Evolutionary conservation across 2,797 vertebrate genomes (phyloP).

Genomic region (Semotilus atromaculatus): DNA sequence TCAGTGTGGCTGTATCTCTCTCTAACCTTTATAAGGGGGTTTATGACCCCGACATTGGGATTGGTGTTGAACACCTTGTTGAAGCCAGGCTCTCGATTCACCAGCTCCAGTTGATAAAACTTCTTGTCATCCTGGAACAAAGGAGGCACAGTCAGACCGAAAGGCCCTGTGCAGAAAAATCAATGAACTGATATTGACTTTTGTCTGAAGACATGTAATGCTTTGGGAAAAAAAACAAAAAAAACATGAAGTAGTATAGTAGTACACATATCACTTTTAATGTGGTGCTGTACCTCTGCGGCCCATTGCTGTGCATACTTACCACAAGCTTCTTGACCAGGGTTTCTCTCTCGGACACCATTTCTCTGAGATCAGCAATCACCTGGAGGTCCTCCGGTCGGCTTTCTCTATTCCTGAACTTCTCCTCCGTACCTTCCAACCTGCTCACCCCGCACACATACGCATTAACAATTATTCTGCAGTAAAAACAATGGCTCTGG

Average conservation of each 20-base stretch:
- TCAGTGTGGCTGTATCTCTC: conserved; percentile 20
- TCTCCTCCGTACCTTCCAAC: conserved; percentile 97
- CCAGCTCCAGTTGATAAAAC: conserved; percentile 97
- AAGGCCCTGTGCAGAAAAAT: conserved; percentile 13
- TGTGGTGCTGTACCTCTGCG: not conserved
- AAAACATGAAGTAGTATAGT: not conserved
- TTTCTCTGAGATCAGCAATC: conserved; percentile 93
- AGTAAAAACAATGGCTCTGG: not conserved
- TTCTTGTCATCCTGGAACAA: conserved; percentile 94
- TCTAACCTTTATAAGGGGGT: conserved; percentile 87
- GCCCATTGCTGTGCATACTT: conserved; percentile 67
- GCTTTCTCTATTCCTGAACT: conserved; percentile 92
- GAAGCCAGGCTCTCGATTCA: conserved; percentile 98
- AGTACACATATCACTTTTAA: not conserved
- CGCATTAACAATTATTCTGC: not conserved
- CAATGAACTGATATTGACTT: conserved; percentile 26
- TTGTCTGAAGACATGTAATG: conserved; percentile 2
- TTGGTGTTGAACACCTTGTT: conserved; percentile 97
- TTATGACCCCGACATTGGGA: conserved; percentile 97
- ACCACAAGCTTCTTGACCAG: conserved; percentile 98
- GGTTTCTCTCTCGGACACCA: conserved; percentile 92
- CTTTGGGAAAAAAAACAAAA: not conserved
- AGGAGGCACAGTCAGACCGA: conserved; percentile 30
- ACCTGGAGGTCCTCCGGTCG: conserved; percentile 92
- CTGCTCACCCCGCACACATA: conserved; percentile 67